These are phyloP conservation scores for Chouioia cunea DNA, from an alignment of 2,888 invertebrate genomes.

Conservation along the genomic window DNA sequence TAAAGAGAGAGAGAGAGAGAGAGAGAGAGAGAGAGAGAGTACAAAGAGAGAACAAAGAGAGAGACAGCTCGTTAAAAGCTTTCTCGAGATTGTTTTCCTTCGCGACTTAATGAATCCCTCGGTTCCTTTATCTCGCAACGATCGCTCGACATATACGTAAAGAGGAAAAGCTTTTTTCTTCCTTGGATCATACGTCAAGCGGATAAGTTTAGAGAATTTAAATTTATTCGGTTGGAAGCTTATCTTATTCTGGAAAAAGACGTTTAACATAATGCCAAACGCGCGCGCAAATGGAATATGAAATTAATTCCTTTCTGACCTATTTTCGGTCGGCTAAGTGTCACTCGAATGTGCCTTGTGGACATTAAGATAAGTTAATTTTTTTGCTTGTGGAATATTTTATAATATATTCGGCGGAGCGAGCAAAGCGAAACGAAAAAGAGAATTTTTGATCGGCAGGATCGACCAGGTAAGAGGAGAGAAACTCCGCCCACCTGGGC, in stretches of 20 bases:
- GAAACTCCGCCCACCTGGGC: slow-evolving; percentile 47
- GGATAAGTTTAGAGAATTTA: not conserved
- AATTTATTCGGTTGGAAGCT: slow-evolving; percentile 16
- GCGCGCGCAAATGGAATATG: not conserved
- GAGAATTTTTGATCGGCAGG: slow-evolving; percentile 27
- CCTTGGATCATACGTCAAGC: too few species aligned
- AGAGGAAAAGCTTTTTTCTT: too few species aligned
- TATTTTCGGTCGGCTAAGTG: not conserved
- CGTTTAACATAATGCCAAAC: slow-evolving; percentile 15
- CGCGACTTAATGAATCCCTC: not conserved
- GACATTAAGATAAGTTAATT: slow-evolving; percentile 27
- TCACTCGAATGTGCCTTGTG: slow-evolving; percentile 1
- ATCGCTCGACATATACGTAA: not conserved
- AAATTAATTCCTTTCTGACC: slow-evolving; percentile 5
- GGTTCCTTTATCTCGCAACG: not conserved
- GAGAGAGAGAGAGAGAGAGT: slow-evolving; percentile 8
- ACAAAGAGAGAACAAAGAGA: slow-evolving; percentile 4
- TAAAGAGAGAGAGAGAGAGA: slow-evolving; percentile 12
- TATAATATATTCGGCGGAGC: too few species aligned
- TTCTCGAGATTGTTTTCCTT: slow-evolving; percentile 35
- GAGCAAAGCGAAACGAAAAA: too few species aligned
- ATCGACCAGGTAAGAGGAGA: slow-evolving; percentile 39
- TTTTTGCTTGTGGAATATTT: not conserved
- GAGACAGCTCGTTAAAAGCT: slow-evolving; percentile 42
- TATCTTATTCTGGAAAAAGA: slow-evolving; percentile 12